Percentiles rank a stretch among this genome's conserved stretches.
Evolutionary conservation across 2,797 vertebrate species (phyloP).

Genomic region (Malacoctenus gilli): DNA sequence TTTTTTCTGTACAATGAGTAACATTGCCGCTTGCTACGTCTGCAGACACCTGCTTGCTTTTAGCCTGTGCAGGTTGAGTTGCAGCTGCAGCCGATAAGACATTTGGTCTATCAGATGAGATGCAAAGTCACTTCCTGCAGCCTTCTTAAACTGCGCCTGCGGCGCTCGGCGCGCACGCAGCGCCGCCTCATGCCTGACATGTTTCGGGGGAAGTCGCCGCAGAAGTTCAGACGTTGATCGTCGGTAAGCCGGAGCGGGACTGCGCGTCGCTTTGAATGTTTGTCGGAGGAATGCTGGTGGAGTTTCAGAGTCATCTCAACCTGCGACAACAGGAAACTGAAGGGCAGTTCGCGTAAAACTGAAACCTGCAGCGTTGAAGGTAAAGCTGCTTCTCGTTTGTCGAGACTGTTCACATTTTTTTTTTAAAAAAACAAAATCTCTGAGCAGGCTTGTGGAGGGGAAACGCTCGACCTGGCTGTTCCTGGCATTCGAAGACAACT

Average conservation of each 20-base stretch:
- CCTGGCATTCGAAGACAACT: too few species aligned
- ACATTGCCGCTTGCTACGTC: too few species aligned
- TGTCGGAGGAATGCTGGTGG: conserved; percentile 10
- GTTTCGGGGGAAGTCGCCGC: not conserved
- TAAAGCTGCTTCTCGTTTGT: conserved; percentile 27
- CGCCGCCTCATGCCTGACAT: not conserved
- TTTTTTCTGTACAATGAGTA: too few species aligned
- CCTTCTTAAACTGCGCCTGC: not conserved
- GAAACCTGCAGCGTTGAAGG: conserved; percentile 59
- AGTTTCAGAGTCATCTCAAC: conserved; percentile 1
- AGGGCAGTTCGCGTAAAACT: conserved; percentile 33
- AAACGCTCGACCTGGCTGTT: not conserved
- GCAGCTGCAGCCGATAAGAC: too few species aligned
- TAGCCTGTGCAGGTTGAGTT: too few species aligned
- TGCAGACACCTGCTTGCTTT: too few species aligned
- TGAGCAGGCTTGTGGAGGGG: too few species aligned
- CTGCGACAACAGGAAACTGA: conserved; percentile 64
- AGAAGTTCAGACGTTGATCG: not conserved
- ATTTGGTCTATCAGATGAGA: conserved; percentile 38
- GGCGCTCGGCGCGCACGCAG: not conserved
- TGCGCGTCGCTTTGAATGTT: not conserved
- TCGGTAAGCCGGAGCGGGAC: not conserved
- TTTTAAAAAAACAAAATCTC: too few species aligned
- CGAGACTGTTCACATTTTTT: not conserved
- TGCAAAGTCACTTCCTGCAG: conserved; percentile 67